A percentile compares a stretch with the other conserved stretches of the same genome.
These are phyloP conservation scores for Rotaria macrura DNA, from an alignment of 2,888 invertebrate species.

Conservation along the genomic window DNA sequence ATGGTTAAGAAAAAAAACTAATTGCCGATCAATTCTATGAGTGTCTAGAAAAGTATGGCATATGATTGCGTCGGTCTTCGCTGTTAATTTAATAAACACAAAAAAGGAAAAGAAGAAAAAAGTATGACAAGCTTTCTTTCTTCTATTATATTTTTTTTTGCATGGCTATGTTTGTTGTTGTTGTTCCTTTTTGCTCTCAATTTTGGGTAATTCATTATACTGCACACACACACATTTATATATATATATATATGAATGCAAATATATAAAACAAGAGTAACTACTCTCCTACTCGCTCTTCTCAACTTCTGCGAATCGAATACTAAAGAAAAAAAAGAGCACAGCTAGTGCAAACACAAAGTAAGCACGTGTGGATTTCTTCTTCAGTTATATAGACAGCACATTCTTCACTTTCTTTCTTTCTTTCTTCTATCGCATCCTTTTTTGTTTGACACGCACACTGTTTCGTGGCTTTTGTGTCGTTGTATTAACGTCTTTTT, in stretches of 20 bases:
- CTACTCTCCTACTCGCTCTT: not conserved
- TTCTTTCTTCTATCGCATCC: not conserved
- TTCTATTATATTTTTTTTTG: not conserved
- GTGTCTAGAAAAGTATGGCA: not conserved
- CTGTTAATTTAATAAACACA: not conserved
- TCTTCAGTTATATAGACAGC: not conserved
- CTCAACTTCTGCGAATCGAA: not conserved
- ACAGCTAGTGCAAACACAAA: not conserved
- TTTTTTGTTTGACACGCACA: constrained; percentile 7
- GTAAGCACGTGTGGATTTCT: not conserved
- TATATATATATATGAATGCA: no score
- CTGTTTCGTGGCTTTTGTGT: constrained; percentile 11
- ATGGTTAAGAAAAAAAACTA: not conserved
- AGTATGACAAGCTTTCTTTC: not conserved
- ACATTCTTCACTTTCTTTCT: not conserved
- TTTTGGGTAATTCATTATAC: not conserved
- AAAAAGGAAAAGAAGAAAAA: not conserved
- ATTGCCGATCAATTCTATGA: not conserved
- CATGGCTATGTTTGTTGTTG: not conserved
- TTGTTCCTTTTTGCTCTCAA: not conserved
- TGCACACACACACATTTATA: not conserved
- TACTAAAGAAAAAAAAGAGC: not conserved
- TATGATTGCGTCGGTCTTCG: not conserved
- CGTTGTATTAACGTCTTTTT: not conserved
- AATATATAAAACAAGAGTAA: not conserved